Conservation (phyloP, 1,140 invertebrate species). For the Pseudoatta argentina region DNA sequence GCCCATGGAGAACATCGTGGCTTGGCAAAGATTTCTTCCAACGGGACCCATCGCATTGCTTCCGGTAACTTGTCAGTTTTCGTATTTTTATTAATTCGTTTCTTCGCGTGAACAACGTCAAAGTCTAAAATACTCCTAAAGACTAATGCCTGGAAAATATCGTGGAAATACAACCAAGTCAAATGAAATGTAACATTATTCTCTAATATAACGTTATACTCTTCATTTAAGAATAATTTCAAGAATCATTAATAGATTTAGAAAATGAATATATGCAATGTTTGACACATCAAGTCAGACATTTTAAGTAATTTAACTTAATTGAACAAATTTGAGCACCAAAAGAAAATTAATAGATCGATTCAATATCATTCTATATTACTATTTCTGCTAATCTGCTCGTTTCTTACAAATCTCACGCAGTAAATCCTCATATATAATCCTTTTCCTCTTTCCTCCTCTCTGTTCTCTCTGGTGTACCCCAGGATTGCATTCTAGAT, state of each 20-base stretch:
- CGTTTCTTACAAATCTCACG: no score
- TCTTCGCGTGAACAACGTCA: background rate
- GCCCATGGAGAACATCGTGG: conserved; percentile 92
- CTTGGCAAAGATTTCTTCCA: conserved; percentile 98
- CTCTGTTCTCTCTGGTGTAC: no score
- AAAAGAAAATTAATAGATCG: background rate
- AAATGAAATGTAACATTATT: background rate
- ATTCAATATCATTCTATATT: conserved; percentile 31
- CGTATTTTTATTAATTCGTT: conserved; percentile 9
- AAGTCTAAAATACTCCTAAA: background rate
- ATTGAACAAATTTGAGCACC: background rate
- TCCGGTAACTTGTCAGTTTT: conserved; percentile 88
- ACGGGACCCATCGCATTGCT: conserved; percentile 96
- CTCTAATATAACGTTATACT: background rate
- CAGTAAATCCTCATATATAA: no score
- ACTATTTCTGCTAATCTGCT: background rate
- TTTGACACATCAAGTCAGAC: background rate
- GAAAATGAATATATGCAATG: background rate
- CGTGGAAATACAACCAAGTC: background rate
- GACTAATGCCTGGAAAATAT: background rate
- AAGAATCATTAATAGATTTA: background rate
- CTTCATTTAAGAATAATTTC: background rate
- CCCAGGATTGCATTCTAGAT: no score
- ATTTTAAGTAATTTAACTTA: conserved; percentile 17
- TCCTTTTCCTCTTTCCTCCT: no score